A percentile compares a stretch with the other conserved stretches of the same genome.
These are phyloP conservation scores for Peromyscus eremicus DNA, from an alignment of 2,797 vertebrate species.

Conservation along the genomic window DNA sequence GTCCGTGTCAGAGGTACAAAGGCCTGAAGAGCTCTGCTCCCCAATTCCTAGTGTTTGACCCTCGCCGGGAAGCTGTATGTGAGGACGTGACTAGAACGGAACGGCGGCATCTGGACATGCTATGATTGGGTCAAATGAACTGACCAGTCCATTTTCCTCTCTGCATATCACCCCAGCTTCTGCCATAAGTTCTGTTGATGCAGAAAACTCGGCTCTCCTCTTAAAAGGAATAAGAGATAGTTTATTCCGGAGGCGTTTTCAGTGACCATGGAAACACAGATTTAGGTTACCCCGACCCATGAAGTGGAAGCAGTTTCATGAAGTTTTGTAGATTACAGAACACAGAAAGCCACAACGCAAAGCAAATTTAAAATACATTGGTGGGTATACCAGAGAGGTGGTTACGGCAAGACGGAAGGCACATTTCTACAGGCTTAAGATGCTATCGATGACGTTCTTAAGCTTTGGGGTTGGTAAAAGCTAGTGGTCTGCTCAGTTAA, in stretches of 20 bases:
- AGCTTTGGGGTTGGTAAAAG: not conserved
- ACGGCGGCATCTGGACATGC: not conserved
- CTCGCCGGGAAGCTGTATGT: not conserved
- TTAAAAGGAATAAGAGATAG: not conserved
- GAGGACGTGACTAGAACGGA: not conserved
- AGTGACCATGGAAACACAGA: not conserved
- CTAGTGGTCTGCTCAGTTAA: not conserved
- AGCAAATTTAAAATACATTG: not conserved
- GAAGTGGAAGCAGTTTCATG: not conserved
- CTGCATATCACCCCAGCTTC: not conserved
- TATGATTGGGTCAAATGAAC: fast-evolving
- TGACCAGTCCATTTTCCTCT: too few species aligned
- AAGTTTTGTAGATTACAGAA: not conserved
- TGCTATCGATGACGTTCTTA: not conserved
- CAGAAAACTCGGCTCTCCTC: not conserved
- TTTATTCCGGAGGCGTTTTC: not conserved
- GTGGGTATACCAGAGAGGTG: not conserved
- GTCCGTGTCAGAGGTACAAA: not conserved
- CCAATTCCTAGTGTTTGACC: too few species aligned
- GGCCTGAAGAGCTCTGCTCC: not conserved
- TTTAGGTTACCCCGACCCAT: not conserved
- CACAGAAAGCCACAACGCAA: not conserved
- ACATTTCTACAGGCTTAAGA: too few species aligned
- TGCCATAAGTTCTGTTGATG: not conserved
- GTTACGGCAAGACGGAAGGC: not conserved